These are phyloP conservation scores for Sesia apiformis DNA, from an alignment of 2,888 invertebrate genomes.

Conservation along the genomic window DNA sequence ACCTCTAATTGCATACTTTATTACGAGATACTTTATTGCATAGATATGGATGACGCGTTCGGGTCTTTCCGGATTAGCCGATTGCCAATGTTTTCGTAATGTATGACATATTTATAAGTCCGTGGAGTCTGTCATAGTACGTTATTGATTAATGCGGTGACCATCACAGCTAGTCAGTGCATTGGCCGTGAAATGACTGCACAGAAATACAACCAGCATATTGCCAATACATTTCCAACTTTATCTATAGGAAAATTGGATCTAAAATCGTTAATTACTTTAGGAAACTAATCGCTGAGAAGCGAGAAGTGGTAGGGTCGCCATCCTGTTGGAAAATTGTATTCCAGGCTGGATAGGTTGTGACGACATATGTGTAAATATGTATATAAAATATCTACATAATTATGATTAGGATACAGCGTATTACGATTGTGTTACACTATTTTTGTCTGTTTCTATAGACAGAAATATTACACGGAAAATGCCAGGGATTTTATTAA, in stretches of 20 bases:
- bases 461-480: neutral
- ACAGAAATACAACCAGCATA: neutral
- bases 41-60: too few relatives aligned
- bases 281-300: neutral
- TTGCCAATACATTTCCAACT: neutral
- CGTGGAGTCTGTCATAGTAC: neutral
- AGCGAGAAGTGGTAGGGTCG: slow-evolving; percentile 32
- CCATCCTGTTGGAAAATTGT: slow-evolving; percentile 36
- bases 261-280: neutral
- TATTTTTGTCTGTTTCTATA: neutral
- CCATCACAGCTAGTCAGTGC: neutral
- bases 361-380: neutral
- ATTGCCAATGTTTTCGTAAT: too few relatives aligned
- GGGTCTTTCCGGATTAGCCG: too few relatives aligned
- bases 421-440: neutral
- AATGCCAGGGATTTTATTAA: neutral
- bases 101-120: neutral
- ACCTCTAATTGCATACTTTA: too few relatives aligned
- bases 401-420: neutral
- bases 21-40: too few relatives aligned
- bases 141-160: neutral
- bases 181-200: neutral
- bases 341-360: neutral
- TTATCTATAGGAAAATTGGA: neutral
- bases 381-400: neutral